Evolutionary conservation across 2,888 invertebrate species (phyloP).

Genomic region (Ectemnius lituratus): DNA sequence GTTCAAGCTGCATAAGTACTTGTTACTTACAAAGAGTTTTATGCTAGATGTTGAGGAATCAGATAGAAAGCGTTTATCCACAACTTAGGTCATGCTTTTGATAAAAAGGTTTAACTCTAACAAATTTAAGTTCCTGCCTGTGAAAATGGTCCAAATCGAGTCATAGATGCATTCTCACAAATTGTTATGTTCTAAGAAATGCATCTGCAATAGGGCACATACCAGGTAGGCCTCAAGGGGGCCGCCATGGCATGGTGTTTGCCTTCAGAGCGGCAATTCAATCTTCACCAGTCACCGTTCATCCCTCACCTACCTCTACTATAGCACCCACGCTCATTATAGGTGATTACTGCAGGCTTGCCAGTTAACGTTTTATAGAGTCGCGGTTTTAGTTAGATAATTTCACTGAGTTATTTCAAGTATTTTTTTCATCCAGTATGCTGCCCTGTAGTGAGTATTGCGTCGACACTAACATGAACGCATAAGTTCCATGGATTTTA

Average conservation of each 20-base stretch:
- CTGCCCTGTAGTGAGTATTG: too few species aligned
- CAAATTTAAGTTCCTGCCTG: too few species aligned
- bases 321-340: constrained; percentile 77
- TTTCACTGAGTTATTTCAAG: constrained; percentile 2
- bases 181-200: background rate
- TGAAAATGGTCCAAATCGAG: too few species aligned
- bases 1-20: background rate
- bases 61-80: background rate
- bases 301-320: constrained; percentile 76
- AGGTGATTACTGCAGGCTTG: constrained; percentile 75
- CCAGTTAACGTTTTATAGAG: constrained; percentile 40
- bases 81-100: too few species aligned
- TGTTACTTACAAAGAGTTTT: background rate
- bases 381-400: constrained; percentile 23
- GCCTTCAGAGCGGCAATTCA: constrained; percentile 79
- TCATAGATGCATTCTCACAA: too few species aligned
- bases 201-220: constrained; percentile 79
- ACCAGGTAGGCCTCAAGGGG: constrained; percentile 83
- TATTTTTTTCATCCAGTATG: too few species aligned
- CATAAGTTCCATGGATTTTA: background rate
- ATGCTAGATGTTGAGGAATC: background rate
- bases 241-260: constrained; percentile 84
- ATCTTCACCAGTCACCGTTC: constrained; percentile 74
- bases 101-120: too few species aligned
- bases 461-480: background rate